Base-by-base conservation (phyloP, 2,888 invertebrate genomes). In the Pinctada fucata region DNA sequence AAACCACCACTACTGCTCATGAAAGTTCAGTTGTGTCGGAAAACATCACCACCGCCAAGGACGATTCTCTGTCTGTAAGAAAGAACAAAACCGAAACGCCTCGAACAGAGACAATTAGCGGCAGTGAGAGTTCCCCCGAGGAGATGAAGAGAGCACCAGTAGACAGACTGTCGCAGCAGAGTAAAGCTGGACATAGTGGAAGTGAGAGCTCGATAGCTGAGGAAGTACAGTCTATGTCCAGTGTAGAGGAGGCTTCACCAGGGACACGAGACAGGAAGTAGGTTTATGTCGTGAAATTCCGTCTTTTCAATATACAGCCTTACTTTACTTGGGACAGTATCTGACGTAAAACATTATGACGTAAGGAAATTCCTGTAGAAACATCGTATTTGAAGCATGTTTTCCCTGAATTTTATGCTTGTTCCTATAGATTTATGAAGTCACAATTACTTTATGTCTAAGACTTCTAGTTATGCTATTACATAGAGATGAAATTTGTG, bases 141-240 rank as follows among this genome's bases (percentile, higher is more conserved):
- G 83, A 84, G 70, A 64, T 78, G 16, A 84, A 84, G 68, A 72
- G 78, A 3, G 75, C 75, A 8, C 76, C 80, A 75, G 76, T 77
- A 72, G 80, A 82, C 3, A 63, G 69, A 3, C 47, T 64, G 3
- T 31, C 31, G 31, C 82, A 83, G 66, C 80, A 82, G 52, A 66
- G 68, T 10, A 71, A 71, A 63, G 45, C 79, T 58, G 74, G 79
- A n/a, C 80, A 72, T 8, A 88, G 89, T 77, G 89, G 86, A 13
- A 89, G 89, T 78, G 90, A 88, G 72, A 85, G 86, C 52, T 88
- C 88, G 10, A 86, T 90, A 1, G 82, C 86, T 1, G 90, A 90
- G 80, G 90, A 90, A 31, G 83, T 89, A 10, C 83, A 80, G 8
- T 83, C 85, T 4, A 76, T 78, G 67, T 85, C 82, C 6, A 86